phyloP scores from a whole-genome alignment of 2,888 invertebrate species.

The Mythimna vitellina region DNA sequence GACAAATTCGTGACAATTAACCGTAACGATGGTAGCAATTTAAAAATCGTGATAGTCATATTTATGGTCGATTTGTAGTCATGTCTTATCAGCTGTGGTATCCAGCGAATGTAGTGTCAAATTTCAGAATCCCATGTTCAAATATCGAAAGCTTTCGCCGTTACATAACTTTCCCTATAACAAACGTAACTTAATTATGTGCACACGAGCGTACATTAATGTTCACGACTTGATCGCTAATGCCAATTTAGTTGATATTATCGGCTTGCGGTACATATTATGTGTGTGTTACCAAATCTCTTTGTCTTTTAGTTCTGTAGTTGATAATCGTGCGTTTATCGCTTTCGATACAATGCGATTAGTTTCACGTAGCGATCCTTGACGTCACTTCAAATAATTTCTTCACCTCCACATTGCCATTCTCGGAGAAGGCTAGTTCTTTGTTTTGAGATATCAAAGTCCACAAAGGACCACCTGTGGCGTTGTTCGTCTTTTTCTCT shows the following conservation, averaged over 20 bases:
- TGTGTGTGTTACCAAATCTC: slow-evolving; percentile 76
- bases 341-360: slow-evolving; percentile 60
- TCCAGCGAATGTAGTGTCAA: slow-evolving; percentile 2
- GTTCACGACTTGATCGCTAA: slow-evolving; percentile 82
- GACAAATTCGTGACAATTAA: slow-evolving; percentile 74
- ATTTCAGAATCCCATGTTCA: slow-evolving; percentile 32
- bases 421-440: background rate
- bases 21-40: slow-evolving; percentile 66
- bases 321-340: slow-evolving; percentile 71
- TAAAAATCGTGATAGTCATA: slow-evolving; percentile 54
- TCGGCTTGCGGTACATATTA: slow-evolving; percentile 69
- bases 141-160: slow-evolving; percentile 58
- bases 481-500: background rate
- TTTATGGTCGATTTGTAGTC: slow-evolving; percentile 47
- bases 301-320: slow-evolving; percentile 76
- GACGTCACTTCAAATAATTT: slow-evolving; percentile 26
- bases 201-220: slow-evolving; percentile 83
- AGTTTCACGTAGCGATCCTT: slow-evolving; percentile 15
- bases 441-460: background rate
- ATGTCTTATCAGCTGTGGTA: slow-evolving; percentile 22
- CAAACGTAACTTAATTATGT: slow-evolving; percentile 74
- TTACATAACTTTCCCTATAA: slow-evolving; percentile 62
- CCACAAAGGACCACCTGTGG: background rate
- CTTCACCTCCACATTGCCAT: background rate
- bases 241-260: slow-evolving; percentile 80